Evolutionary conservation across 2,113 vertebrate species (phyloP), one percentile per base, ranked within the genome.

Genomic region (Irena cyanogastra): DNA sequence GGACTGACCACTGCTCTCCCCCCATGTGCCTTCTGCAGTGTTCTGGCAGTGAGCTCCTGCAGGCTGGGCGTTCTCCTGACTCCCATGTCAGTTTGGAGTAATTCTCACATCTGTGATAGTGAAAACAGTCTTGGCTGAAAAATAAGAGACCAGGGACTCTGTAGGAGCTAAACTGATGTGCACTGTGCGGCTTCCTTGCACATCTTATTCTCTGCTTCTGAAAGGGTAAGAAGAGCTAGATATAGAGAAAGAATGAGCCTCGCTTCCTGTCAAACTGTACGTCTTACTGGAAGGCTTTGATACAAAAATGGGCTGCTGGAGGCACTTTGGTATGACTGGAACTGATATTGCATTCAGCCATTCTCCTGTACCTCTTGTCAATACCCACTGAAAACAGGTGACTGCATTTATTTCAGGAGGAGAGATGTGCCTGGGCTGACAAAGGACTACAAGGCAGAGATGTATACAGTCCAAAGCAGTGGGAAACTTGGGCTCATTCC

Each of bases 71-170:
- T 68, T 84, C 31, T 89, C 16, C 26, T 60, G 53, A 27, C 22
- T 81, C 10, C 28, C 24, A 18, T 16, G 42, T 39, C 33, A 65
- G 7, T 49, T 72, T 77, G 27, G 47, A 57, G 24, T 41, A 50
- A 50, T 71, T 87, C 56, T 50, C 10, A 50, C 15, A 26, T 66
- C 69, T 54, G 21, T 8, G 2, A 16, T 50, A 42, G 10, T 23
- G 59, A 78, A 91, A 85, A 59, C 21, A 72, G 22, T 39, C 57
- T 69, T 83, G 28, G 9, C n/a, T 70, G 60, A 87, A 66, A 69
- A 77, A 75, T 50, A 19, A 0, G 1, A 56, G 31, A 31, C 3
- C 0, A 1, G n/a, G 27, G 13, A 30, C 30, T 83, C 54, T 69
- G 20, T 27, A 61, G 33, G 39, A 87, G 39, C 27, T 85, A 56